Percentiles rank a stretch among this genome's conserved stretches.
Evolutionary conservation across 2,888 invertebrate species (phyloP).

Genomic region (Drosophila borborema): DNA sequence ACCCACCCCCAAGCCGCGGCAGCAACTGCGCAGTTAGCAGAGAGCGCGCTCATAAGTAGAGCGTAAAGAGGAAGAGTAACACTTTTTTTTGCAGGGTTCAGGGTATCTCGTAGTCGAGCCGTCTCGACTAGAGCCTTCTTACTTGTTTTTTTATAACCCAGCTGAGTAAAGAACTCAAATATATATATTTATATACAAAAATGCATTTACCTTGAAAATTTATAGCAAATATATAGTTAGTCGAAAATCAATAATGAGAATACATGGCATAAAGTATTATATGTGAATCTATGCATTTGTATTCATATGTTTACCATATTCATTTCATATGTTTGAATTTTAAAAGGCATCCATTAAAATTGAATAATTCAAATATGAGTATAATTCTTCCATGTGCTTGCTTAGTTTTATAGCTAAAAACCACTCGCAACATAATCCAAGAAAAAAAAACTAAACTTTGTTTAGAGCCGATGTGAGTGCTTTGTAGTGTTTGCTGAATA

Average conservation of each 20-base stretch:
- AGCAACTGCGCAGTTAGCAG: too few species aligned
- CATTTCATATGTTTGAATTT: neutral
- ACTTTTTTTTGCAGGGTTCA: too few species aligned
- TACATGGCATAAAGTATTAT: neutral
- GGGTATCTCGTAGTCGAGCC: too few species aligned
- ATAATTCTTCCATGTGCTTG: neutral
- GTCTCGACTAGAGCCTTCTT: too few species aligned
- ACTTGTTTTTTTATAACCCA: too few species aligned
- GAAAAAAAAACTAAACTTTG: slow-evolving; percentile 42
- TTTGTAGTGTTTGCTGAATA: slow-evolving; percentile 46
- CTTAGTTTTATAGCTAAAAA: slow-evolving; percentile 34
- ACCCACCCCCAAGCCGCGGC: too few species aligned
- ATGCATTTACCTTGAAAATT: neutral
- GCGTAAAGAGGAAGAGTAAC: too few species aligned
- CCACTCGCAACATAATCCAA: slow-evolving; percentile 31
- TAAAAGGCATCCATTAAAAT: slow-evolving; percentile 6
- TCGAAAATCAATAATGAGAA: neutral
- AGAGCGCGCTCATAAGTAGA: too few species aligned
- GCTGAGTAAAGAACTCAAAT: too few species aligned
- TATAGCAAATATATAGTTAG: neutral
- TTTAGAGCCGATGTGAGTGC: slow-evolving; percentile 45
- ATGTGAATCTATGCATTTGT: neutral
- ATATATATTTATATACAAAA: too few species aligned
- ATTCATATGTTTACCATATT: too few species aligned
- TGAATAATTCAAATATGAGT: neutral